Base-by-base conservation (phyloP, 2,797 vertebrate species). In the Siniperca obscura region DNA sequence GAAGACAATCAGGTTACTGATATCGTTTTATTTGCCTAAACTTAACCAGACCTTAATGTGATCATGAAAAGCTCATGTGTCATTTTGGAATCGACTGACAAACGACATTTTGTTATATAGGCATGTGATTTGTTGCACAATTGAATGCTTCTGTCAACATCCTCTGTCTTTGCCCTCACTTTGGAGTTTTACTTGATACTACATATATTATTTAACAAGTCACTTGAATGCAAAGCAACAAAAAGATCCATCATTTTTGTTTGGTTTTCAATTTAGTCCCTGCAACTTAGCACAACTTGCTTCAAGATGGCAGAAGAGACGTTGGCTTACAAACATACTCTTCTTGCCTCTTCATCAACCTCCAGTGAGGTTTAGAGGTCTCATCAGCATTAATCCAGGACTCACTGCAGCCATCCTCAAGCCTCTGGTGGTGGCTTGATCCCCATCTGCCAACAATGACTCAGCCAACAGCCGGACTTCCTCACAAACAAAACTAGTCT, bases 351-450 rank as follows among this genome's bases (percentile, higher is more conserved):
- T 48, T 50, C 53, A 19, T 7, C 10, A 34, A 48, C 30, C 53
- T 70, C 59, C 76, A 56, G 38, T 5, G 65, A 64, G 62, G 9
- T 72, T 68, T 34, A 6, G 34, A 70, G 53, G 61, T 75, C 66
- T 88, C 22, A 56, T 71, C 77, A 72, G 74, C 70, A 55, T 74
- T 60, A 44, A 6, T 70, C 30, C 40, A 27, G 64, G 34, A 55
- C 65, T 60, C 21, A 0, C 42, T 19, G 62, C 9, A 50, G 80
- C 46, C 59, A 1, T 66, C 53, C 14, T 30, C 13, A 14, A 60
- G 71, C 78, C 75, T 61, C n/a, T 11, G 53, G 44, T 65, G 77
- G 66, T 3, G 68, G 60, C 78, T 64, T 8, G 11, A 65, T 44
- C 57, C 71, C 67, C 69, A 65, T 50, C 17, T 50, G 48, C 48